phyloP scores from a whole-genome alignment of 1,140 invertebrate genomes.

The Reticulitermes speratus region DNA sequence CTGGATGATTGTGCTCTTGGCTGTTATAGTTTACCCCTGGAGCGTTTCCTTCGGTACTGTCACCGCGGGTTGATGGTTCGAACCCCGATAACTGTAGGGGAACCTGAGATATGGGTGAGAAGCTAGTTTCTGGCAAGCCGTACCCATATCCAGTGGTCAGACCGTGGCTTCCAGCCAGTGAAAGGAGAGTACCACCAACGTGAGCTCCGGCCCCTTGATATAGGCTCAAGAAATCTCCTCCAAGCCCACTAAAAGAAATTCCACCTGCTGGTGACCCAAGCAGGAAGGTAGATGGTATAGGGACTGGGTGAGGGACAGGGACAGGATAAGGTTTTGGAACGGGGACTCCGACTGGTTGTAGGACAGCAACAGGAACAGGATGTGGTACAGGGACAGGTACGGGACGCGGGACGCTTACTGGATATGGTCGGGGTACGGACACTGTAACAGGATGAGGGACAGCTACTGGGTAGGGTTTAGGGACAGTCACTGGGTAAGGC shows the following conservation, averaged over 20 bases:
- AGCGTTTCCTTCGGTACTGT: not conserved
- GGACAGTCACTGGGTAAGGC: not conserved
- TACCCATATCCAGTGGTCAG: not conserved
- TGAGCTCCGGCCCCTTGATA: not conserved
- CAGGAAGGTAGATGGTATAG: not conserved
- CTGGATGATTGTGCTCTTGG: not conserved
- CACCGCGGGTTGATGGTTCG: not conserved
- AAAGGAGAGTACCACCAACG: not conserved
- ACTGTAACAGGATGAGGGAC: not conserved
- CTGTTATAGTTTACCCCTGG: not conserved
- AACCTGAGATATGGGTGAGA: not conserved
- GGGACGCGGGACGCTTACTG: slow-evolving; percentile 5
- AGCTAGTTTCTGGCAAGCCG: not conserved
- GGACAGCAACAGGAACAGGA: not conserved
- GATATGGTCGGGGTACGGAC: not conserved
- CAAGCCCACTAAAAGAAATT: not conserved
- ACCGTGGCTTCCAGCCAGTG: not conserved
- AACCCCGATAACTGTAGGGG: not conserved
- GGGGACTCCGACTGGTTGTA: not conserved
- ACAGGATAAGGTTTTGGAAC: not conserved
- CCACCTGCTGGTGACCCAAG: not conserved
- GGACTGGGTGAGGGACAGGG: not conserved
- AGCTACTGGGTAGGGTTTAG: not conserved
- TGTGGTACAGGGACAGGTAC: not conserved
- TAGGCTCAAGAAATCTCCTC: not conserved